Conservation (phyloP, 2,797 vertebrate species). For the Rachycentron canadum region DNA sequence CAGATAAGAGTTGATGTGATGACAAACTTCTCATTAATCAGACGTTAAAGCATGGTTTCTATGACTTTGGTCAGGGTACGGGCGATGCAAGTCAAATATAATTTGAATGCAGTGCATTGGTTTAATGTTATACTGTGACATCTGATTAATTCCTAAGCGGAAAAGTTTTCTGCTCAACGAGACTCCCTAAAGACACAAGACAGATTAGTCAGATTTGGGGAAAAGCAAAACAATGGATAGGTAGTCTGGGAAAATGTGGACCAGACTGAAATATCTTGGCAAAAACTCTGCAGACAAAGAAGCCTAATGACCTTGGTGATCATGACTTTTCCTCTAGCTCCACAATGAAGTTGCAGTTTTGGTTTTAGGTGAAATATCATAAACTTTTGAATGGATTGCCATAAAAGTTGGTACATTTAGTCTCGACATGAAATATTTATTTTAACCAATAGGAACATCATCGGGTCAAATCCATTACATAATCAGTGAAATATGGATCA, state of each 20-base stretch:
- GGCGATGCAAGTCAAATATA: background rate
- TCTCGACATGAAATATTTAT: background rate
- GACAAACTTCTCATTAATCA: constrained; percentile 29
- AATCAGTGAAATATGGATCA: no score
- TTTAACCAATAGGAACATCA: background rate
- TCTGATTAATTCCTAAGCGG: background rate
- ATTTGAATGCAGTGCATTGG: background rate
- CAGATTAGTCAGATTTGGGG: constrained; percentile 9
- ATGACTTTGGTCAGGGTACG: background rate
- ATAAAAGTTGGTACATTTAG: background rate
- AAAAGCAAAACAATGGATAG: background rate
- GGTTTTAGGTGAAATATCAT: no score
- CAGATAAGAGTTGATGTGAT: background rate
- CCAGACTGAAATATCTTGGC: background rate
- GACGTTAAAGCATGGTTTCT: background rate
- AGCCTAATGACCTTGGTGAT: background rate
- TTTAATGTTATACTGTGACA: background rate
- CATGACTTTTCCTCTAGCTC: background rate
- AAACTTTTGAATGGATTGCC: background rate
- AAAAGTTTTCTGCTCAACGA: background rate
- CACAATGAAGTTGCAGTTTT: background rate
- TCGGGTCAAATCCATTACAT: no score
- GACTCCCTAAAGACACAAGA: constrained; percentile 6
- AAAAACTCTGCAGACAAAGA: background rate
- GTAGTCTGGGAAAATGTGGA: constrained; percentile 1